These are phyloP conservation scores for Petromus typicus DNA, from an alignment of 2,113 vertebrate species.

Conservation along the genomic window DNA sequence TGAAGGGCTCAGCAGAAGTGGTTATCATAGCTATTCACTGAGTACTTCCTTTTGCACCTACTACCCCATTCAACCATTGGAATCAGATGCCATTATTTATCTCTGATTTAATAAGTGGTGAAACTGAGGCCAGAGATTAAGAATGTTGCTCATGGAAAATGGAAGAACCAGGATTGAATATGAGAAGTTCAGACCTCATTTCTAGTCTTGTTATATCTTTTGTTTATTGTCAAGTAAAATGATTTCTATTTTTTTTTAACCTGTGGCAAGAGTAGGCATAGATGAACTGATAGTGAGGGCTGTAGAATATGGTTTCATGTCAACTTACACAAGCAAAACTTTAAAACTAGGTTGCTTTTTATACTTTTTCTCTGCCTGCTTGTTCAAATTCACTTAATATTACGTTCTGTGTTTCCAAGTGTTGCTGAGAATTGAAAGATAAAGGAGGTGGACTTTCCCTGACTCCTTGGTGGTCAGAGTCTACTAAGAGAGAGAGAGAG, in stretches of 20 bases:
- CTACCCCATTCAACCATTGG: neutral
- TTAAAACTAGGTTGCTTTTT: constrained; percentile 17
- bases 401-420: neutral
- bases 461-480: neutral
- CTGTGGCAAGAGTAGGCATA: neutral
- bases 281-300: neutral
- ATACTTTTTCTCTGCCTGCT: neutral
- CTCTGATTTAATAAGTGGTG: neutral
- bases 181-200: neutral
- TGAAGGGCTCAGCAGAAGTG: neutral
- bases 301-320: neutral
- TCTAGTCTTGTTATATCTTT: neutral
- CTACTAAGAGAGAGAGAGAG: neutral
- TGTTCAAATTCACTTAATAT: neutral
- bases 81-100: neutral
- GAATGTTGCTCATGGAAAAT: neutral
- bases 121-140: neutral
- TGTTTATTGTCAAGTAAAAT: constrained; percentile 34
- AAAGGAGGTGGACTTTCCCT: neutral
- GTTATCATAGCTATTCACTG: neutral
- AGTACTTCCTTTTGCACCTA: neutral
- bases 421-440: neutral
- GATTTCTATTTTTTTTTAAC: neutral
- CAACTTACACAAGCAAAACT: neutral
- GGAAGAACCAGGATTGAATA: neutral